Evolutionary conservation across 2,797 vertebrate species (phyloP).

Genomic region (Peromyscus nudipes): DNA sequence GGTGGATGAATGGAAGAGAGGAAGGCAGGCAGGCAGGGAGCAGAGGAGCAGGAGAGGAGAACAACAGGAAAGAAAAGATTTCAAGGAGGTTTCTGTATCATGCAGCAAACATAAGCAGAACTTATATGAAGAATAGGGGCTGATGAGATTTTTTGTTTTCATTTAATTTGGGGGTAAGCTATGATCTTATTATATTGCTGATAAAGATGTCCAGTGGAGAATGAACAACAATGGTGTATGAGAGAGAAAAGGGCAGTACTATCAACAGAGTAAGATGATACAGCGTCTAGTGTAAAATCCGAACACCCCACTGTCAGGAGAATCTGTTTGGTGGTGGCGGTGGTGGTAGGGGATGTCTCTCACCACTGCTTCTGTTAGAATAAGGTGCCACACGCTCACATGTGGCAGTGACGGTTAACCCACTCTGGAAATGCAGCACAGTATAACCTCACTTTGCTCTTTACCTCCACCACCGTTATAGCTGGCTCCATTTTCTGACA

Average conservation of each 20-base stretch:
- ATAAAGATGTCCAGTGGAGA: background rate
- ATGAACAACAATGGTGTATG: background rate
- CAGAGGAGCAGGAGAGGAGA: background rate
- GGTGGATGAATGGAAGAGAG: background rate
- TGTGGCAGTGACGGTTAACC: background rate
- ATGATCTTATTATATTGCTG: background rate
- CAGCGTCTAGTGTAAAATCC: background rate
- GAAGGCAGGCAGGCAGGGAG: no score
- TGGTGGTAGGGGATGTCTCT: background rate
- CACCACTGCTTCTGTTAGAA: background rate
- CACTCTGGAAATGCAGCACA: background rate
- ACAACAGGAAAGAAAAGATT: background rate
- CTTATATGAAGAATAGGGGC: background rate
- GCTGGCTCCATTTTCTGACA: background rate
- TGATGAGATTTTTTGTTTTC: background rate
- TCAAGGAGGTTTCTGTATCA: background rate
- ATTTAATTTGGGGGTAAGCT: background rate
- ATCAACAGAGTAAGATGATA: background rate
- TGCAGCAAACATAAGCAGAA: background rate
- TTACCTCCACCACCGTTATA: accelerated
- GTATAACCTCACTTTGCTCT: background rate
- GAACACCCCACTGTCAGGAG: background rate
- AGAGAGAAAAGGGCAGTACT: background rate
- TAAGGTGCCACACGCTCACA: background rate
- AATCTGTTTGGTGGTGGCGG: background rate